These are phyloP conservation scores for Plecturocebus donacophilus DNA, from an alignment of 2,113 vertebrate species.

Conservation along the genomic window DNA sequence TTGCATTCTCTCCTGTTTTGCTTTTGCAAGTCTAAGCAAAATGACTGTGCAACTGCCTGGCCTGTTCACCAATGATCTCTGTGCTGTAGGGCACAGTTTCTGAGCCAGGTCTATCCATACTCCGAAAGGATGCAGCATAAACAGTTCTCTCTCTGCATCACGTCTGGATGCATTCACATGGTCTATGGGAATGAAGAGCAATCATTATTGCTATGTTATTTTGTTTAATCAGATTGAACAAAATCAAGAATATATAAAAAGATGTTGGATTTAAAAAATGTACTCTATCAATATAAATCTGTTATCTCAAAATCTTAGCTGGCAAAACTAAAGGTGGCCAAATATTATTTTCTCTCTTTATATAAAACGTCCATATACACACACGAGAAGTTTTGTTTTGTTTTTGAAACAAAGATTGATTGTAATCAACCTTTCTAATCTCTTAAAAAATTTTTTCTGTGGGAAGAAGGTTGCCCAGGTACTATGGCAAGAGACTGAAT, in stretches of 20 bases:
- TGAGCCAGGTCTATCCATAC: neutral
- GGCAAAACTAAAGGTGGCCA: neutral
- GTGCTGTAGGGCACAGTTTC: neutral
- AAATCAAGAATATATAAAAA: neutral
- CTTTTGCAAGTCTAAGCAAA: neutral
- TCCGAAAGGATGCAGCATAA: neutral
- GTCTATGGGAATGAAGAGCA: neutral
- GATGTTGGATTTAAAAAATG: neutral
- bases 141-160: neutral
- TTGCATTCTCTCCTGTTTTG: neutral
- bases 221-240: slow-evolving; percentile 4
- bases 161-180: neutral
- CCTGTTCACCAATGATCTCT: neutral
- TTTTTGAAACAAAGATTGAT: neutral
- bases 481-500: no score
- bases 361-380: neutral
- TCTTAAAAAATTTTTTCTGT: neutral
- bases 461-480: no score
- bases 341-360: neutral
- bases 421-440: neutral
- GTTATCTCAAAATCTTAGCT: neutral
- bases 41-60: neutral
- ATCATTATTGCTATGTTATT: neutral
- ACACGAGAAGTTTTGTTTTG: neutral
- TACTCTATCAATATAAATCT: neutral